Evolutionary conservation across 2,888 invertebrate genomes (phyloP).

Genomic region (Aelia acuminata): DNA sequence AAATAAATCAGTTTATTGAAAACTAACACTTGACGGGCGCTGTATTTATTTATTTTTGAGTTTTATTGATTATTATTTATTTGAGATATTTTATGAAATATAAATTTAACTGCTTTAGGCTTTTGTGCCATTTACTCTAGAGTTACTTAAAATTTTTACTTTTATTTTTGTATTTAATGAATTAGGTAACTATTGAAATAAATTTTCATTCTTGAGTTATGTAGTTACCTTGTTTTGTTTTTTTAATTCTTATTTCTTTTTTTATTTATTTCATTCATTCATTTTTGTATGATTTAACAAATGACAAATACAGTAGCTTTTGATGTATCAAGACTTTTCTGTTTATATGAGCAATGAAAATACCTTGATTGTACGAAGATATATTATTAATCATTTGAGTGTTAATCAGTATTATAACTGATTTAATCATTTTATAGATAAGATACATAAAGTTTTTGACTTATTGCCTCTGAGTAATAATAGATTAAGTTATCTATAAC

Average conservation of each 20-base stretch:
- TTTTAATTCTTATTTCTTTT: too few relatives aligned
- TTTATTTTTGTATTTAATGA: neutral
- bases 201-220: neutral
- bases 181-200: neutral
- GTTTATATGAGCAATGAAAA: neutral
- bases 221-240: neutral
- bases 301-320: neutral
- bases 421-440: conserved; percentile 21
- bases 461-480: conserved; percentile 13
- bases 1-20: conserved; percentile 33
- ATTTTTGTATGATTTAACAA: neutral
- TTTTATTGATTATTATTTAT: conserved; percentile 16
- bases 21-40: neutral
- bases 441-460: conserved; percentile 9
- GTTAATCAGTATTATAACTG: neutral
- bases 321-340: neutral
- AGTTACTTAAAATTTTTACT: neutral
- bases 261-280: neutral
- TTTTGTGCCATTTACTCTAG: neutral
- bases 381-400: conserved; percentile 7
- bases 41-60: conserved; percentile 37
- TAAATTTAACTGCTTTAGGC: neutral
- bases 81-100: neutral
- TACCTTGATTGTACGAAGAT: conserved; percentile 37
- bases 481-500: conserved; percentile 5